Percentiles rank a stretch among this genome's conserved stretches.
Evolutionary conservation across 2,888 invertebrate genomes (phyloP).

Genomic region (Diabrotica balteata): DNA sequence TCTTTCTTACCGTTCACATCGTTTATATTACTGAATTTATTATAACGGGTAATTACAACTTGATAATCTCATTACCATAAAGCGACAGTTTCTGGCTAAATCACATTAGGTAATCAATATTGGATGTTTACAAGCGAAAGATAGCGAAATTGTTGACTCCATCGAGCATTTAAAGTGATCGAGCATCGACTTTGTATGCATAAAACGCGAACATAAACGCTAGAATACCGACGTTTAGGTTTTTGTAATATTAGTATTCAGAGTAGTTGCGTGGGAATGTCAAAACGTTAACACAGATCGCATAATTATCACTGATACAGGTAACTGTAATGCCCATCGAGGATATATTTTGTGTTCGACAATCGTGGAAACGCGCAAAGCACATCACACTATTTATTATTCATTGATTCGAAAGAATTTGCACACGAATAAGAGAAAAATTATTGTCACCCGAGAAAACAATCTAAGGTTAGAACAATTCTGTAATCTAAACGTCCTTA

Average conservation of each 20-base stretch:
- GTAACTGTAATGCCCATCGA: slow-evolving; percentile 32
- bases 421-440: background rate
- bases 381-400: slow-evolving; percentile 12
- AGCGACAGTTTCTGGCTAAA: background rate
- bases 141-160: background rate
- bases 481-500: too few relatives aligned
- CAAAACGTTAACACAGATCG: slow-evolving; percentile 27
- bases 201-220: slow-evolving; percentile 4
- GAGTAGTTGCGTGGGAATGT: slow-evolving; percentile 31
- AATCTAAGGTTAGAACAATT: too few relatives aligned
- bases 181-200: slow-evolving; percentile 21
- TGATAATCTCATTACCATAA: too few relatives aligned
- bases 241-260: slow-evolving; percentile 27
- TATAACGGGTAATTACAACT: too few relatives aligned
- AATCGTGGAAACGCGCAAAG: slow-evolving; percentile 18
- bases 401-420: slow-evolving; percentile 6
- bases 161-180: slow-evolving; percentile 6
- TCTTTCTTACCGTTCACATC: too few relatives aligned
- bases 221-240: slow-evolving; percentile 18
- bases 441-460: background rate
- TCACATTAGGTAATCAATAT: background rate
- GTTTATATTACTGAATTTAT: too few relatives aligned
- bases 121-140: background rate
- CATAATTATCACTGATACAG: slow-evolving; percentile 34
- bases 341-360: slow-evolving; percentile 23